Base-by-base conservation (phyloP, 1,140 invertebrate species). In the Solenopsis fugax region DNA sequence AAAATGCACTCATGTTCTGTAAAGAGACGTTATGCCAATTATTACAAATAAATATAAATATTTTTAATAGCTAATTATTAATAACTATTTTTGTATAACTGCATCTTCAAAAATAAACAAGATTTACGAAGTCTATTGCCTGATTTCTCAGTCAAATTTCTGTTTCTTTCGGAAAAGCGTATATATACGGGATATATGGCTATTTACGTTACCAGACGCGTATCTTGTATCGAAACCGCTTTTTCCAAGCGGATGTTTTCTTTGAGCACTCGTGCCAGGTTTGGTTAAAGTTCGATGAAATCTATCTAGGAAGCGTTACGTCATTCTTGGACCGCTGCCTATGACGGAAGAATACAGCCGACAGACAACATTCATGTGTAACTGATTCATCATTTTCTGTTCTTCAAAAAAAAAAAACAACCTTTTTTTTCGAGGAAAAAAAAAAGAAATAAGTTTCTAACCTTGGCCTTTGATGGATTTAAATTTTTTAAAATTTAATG, bases 281-380 rank as follows among this genome's bases (percentile, higher is more conserved):
- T 81, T 78, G 77, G 65, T 58, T 52, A 34, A 87, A 88, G 54
- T 77, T 56, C 78, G 60, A 89, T 71, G 81, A 90, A 65, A 69
- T 82, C 71, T 91, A 88, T 90, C 29, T 91, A 91, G 78, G 84
- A 86, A 88, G 73, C 75, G 65, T 93, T 93, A 82, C 90, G 87
- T 89, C 89, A 92, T 82, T 69, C 21, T 71, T 90, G 85, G 82
- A 89, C 56, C 75, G 52, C 62, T 87, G 88, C 88, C 86, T 88
- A 16, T 7, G 41, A 73, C 24, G 65, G 62, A 75, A 24, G 21
- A 71, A 12, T 16, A 56, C 21, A 64, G 18, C 7, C 7, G 37
- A 48, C 18, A 52, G 2, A 13, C 54, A 12, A 54, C 52, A 48
- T 29, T 81, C 18, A 1, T 41, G 41, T 69, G 21, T 50, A 45